phyloP scores from a whole-genome alignment of 2,888 invertebrate species.

The Netelia melanura region DNA sequence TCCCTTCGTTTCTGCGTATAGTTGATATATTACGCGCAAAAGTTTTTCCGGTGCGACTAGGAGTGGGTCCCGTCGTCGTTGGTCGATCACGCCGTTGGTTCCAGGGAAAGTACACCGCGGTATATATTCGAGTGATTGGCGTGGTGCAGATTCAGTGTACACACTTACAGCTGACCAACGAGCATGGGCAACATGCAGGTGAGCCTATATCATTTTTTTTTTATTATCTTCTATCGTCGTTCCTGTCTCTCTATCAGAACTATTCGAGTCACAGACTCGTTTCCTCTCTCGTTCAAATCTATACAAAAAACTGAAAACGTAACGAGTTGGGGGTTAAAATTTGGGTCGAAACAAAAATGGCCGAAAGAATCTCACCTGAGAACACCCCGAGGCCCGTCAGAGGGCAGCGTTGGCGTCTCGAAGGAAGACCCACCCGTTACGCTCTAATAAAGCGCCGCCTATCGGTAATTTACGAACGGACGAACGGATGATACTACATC shows the following conservation, averaged over 20 bases:
- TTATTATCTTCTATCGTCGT: neutral
- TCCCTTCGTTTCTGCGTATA: constrained; percentile 1
- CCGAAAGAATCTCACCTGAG: no score
- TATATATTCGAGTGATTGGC: constrained; percentile 83
- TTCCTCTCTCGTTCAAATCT: neutral
- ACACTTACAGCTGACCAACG: constrained; percentile 76
- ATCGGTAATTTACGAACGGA: no score
- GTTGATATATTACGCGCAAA: constrained; percentile 52
- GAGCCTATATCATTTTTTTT: constrained; percentile 70
- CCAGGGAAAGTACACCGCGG: constrained; percentile 81
- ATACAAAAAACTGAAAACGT: no score
- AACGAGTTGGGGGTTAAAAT: no score
- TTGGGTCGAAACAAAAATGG: no score
- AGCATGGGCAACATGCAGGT: constrained; percentile 81
- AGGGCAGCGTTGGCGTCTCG: no score
- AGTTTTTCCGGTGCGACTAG: constrained; percentile 64
- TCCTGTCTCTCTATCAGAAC: constrained; percentile 17
- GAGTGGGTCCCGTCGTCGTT: constrained; percentile 63
- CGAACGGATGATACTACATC: no score
- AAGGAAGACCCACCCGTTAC: no score
- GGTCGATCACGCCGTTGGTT: constrained; percentile 43
- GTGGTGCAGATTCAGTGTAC: constrained; percentile 80
- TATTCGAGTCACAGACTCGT: neutral
- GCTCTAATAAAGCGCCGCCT: no score
- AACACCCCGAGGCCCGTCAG: no score